These are phyloP conservation scores for Petrophora chlorosata DNA, from an alignment of 2,888 invertebrate genomes.

Conservation along the genomic window DNA sequence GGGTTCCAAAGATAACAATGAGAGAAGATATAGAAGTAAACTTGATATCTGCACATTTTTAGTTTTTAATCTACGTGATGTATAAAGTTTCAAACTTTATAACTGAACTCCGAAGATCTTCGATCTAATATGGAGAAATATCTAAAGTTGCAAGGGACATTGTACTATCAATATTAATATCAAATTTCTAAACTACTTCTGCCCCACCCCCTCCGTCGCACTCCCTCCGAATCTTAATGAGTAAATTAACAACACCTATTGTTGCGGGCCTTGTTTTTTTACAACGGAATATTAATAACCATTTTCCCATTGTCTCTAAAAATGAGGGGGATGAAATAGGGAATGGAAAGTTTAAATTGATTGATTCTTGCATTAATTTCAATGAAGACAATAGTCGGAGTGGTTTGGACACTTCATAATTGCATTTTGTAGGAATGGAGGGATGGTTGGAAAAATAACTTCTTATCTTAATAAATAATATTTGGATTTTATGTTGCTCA, in stretches of 20 bases:
- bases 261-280: slow-evolving; percentile 76
- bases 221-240: slow-evolving; percentile 81
- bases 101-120: no score
- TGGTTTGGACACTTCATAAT: slow-evolving; percentile 71
- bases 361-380: slow-evolving; percentile 82
- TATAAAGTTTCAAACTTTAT: no score
- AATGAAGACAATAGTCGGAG: slow-evolving; percentile 75
- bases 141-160: slow-evolving; percentile 2
- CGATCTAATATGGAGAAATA: not conserved
- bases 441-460: slow-evolving; percentile 24
- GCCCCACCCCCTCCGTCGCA: slow-evolving; percentile 39
- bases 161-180: slow-evolving; percentile 41
- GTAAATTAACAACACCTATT: slow-evolving; percentile 83
- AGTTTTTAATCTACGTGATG: no score
- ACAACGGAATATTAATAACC: slow-evolving; percentile 78
- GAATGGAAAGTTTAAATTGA: slow-evolving; percentile 68
- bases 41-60: no score
- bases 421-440: slow-evolving; percentile 50
- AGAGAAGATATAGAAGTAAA: no score
- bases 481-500: not conserved
- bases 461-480: not conserved
- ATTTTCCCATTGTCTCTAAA: slow-evolving; percentile 69
- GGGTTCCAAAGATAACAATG: no score
- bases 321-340: slow-evolving; percentile 54
- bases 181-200: slow-evolving; percentile 48